Evolutionary conservation across 2,113 vertebrate species (phyloP), one percentile per base, ranked within the genome.

Genomic region (Thalassarche chlororhynchos): DNA sequence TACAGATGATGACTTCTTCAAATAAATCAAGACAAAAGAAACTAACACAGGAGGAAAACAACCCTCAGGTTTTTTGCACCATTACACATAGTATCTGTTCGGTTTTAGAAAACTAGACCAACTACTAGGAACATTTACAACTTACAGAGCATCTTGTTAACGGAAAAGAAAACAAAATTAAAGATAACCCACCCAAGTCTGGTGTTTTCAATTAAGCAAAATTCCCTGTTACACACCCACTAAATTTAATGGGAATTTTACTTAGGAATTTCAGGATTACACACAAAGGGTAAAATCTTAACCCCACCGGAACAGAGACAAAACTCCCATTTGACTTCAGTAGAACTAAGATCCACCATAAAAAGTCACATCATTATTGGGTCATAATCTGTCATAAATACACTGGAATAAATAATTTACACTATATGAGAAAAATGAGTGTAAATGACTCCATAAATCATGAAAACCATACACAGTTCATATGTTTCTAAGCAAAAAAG

Each of bases 361-460:
- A 93, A 61, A 85, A 84, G 24, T 85, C 49, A 86, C 26, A 79
- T 83, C 23, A 12, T 46, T 60, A n/a, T 25, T 54, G n/a, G 10
- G 15, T 31, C 46, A 20, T 12, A 58, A 85, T 46, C 44, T 84
- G n/a, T 72, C 68, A 96, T 65, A 97, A 91, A 91, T 88, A 95
- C 15, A 90, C 5, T 42, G 17, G 16, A 90, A 94, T 83, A 96
- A 97, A 85, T 94, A 97, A 65, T 58, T 86, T 25, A 94, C 46
- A 93, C 44, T 71, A 52, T 9, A 84, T 31, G 40, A 87, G 58
- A 80, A 93, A 90, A 89, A 65, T 5, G 0, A 87, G 5, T 28
- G 16, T 42, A 87, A 93, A 72, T 26, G 38, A 75, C 40, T 95
- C 70, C 71, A 93, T 88, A 95, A 95, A 95, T 79, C 91, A 75